Percentiles rank a stretch among this genome's conserved stretches.
Evolutionary conservation across 1,140 invertebrate species (phyloP).

Genomic region (Plodia interpunctella): DNA sequence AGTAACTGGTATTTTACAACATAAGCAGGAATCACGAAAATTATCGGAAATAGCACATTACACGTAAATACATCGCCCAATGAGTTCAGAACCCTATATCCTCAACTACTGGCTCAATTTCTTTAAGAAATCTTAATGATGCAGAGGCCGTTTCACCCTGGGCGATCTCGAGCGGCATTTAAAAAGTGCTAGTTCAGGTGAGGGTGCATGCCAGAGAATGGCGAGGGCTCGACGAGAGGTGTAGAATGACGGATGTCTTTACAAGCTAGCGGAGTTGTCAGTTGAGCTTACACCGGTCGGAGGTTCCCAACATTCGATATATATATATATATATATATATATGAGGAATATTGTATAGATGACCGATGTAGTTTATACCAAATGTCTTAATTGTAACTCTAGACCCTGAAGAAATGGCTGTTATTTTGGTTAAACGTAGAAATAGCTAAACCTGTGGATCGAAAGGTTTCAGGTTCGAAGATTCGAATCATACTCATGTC

Average conservation of each 20-base stretch:
- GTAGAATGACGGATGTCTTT: slow-evolving; percentile 70
- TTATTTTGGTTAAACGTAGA: too few species aligned
- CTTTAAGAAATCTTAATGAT: not conserved
- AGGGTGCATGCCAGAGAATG: not conserved
- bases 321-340: too few species aligned
- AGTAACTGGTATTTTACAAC: not conserved
- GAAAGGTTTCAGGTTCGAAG: too few species aligned
- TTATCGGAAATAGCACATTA: slow-evolving; percentile 67
- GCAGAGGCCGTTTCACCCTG: slow-evolving; percentile 29
- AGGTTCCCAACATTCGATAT: slow-evolving; percentile 38
- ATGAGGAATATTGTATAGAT: too few species aligned
- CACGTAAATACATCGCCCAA: slow-evolving; percentile 29
- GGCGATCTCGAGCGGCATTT: slow-evolving; percentile 39
- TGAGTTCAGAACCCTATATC: slow-evolving; percentile 27
- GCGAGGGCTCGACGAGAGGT: slow-evolving; percentile 38
- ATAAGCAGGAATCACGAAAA: slow-evolving; percentile 21
- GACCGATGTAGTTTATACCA: too few species aligned
- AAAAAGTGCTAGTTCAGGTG: slow-evolving; percentile 25
- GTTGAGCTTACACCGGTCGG: slow-evolving; percentile 27
- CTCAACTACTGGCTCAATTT: not conserved
- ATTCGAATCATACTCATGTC: too few species aligned
- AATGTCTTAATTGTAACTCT: too few species aligned
- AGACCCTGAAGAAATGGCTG: too few species aligned
- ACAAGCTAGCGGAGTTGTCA: slow-evolving; percentile 63
- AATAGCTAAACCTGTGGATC: too few species aligned